phyloP scores from a whole-genome alignment of 2,113 vertebrate genomes.

The Xenotilapia leptura region DNA sequence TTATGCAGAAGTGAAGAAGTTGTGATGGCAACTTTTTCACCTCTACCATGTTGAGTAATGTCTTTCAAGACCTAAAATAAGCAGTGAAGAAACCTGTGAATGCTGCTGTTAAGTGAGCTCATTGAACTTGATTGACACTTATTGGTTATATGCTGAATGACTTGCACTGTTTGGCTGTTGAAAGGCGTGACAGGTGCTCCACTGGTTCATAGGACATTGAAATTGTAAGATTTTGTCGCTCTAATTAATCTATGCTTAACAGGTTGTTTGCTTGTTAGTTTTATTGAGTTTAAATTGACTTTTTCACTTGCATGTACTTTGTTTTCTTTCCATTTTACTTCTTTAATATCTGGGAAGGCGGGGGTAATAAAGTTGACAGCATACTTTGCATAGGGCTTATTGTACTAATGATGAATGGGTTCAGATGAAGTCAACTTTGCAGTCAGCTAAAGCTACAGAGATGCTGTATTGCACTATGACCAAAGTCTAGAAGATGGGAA shows the following conservation, averaged over 20 bases:
- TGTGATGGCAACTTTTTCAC: too few species aligned
- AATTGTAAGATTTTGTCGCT: rapidly evolving
- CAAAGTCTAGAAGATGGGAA: rapidly evolving
- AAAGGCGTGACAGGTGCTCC: not conserved
- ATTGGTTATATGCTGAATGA: too few species aligned
- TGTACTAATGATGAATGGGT: not conserved
- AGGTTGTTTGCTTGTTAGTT: rapidly evolving
- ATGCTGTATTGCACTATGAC: not conserved
- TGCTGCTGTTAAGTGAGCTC: not conserved
- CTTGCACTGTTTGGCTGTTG: too few species aligned
- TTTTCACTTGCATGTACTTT: not conserved
- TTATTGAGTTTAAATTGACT: not conserved
- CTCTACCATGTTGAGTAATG: too few species aligned
- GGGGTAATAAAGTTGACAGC: not conserved
- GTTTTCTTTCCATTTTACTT: not conserved
- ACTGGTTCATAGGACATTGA: not conserved
- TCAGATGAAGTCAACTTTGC: not conserved
- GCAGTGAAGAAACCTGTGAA: not conserved
- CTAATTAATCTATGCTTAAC: not conserved
- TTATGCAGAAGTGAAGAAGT: too few species aligned
- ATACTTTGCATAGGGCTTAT: rapidly evolving
- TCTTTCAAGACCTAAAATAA: too few species aligned
- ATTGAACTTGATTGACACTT: rapidly evolving
- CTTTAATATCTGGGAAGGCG: not conserved
- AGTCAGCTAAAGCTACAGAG: rapidly evolving